These are phyloP conservation scores for Peromyscus melanophrys DNA, from an alignment of 2,797 vertebrate genomes.

Conservation along the genomic window DNA sequence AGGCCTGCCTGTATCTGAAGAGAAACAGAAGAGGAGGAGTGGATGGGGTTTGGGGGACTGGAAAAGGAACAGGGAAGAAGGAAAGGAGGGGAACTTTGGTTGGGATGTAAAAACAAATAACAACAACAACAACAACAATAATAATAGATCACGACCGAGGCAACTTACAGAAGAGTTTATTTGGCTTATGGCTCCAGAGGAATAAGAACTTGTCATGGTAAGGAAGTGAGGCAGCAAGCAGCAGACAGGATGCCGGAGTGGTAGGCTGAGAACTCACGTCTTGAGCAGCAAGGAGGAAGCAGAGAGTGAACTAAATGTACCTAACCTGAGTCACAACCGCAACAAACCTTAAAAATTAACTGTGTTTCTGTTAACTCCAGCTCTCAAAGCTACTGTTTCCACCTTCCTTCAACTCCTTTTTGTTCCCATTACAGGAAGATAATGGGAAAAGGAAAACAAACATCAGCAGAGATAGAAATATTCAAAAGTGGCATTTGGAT, in stretches of 20 bases:
- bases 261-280: background rate
- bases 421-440: constrained; percentile 33
- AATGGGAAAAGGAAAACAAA: constrained; percentile 14
- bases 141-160: too few relatives aligned
- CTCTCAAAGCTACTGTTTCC: constrained; percentile 64
- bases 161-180: background rate
- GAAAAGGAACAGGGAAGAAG: background rate
- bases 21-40: background rate
- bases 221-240: background rate
- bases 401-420: background rate
- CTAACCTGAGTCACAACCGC: background rate
- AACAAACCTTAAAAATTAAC: constrained; percentile 18
- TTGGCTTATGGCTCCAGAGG: background rate
- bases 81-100: background rate
- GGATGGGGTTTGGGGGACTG: background rate
- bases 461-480: constrained; percentile 49
- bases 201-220: background rate
- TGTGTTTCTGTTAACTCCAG: constrained; percentile 72
- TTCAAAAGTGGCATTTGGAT: constrained; percentile 63
- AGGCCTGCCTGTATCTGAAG: background rate
- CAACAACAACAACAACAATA: too few relatives aligned
- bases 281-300: too few relatives aligned
- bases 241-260: background rate
- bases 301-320: background rate
- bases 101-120: background rate